Conservation (phyloP, 2,797 vertebrate genomes). For the Syngnathus rostellatus region DNA sequence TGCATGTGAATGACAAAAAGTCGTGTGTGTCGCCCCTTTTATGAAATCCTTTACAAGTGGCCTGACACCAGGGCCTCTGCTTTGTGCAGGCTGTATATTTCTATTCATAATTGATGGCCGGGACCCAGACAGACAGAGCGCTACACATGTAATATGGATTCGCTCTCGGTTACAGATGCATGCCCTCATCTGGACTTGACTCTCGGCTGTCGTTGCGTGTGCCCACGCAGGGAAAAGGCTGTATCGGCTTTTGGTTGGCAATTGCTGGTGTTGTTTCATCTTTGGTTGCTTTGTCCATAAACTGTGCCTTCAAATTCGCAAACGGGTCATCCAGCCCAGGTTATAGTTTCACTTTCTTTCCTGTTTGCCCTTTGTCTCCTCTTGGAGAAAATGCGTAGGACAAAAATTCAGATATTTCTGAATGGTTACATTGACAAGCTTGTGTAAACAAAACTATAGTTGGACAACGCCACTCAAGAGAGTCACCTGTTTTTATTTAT, state of each 20-base stretch:
- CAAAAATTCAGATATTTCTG: background rate
- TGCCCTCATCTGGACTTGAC: conserved; percentile 61
- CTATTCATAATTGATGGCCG: conserved; percentile 95
- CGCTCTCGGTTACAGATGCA: conserved; percentile 71
- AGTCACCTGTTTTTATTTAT: conserved; percentile 1
- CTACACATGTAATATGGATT: conserved; percentile 87
- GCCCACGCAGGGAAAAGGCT: conserved; percentile 20
- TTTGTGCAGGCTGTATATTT: conserved; percentile 78
- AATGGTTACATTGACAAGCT: background rate
- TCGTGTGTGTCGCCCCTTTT: conserved; percentile 75
- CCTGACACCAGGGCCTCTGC: conserved; percentile 70
- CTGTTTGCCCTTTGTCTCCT: too few relatives aligned
- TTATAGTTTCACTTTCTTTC: too few relatives aligned
- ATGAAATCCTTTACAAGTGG: conserved; percentile 77
- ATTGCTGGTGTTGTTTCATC: background rate
- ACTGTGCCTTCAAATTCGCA: background rate
- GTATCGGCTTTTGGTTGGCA: conserved; percentile 3
- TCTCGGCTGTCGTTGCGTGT: conserved; percentile 63
- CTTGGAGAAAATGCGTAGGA: too few relatives aligned
- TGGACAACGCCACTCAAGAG: background rate
- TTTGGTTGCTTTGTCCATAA: background rate
- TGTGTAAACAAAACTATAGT: background rate
- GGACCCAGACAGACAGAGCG: conserved; percentile 77
- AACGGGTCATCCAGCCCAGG: too few relatives aligned
- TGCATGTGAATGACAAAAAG: conserved; percentile 75